These are phyloP conservation scores for Atta cephalotes DNA, from an alignment of 1,140 invertebrate genomes.

Conservation along the genomic window DNA sequence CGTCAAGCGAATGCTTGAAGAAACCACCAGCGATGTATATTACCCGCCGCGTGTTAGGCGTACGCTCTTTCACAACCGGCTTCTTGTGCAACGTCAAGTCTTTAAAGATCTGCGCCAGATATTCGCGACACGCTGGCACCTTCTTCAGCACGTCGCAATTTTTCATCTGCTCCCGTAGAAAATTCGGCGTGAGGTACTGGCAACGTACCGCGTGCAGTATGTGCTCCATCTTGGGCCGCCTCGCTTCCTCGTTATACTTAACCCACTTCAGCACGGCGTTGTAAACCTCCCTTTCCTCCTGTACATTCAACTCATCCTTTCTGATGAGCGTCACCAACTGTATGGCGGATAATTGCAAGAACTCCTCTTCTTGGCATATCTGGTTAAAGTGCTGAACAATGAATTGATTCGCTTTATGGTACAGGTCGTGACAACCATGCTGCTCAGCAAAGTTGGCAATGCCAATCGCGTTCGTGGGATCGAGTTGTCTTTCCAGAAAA, in stretches of 20 bases:
- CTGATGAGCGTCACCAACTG: slow-evolving; percentile 93
- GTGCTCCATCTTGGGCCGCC: slow-evolving; percentile 94
- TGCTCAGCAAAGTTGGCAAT: slow-evolving; percentile 97
- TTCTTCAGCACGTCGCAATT: slow-evolving; percentile 95
- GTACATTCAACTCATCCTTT: slow-evolving; percentile 95
- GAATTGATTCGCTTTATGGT: slow-evolving; percentile 94
- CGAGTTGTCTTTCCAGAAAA: slow-evolving; percentile 95
- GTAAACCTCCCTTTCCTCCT: slow-evolving; percentile 96
- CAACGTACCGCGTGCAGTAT: slow-evolving; percentile 95
- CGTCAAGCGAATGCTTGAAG: slow-evolving; percentile 93
- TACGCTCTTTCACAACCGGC: slow-evolving; percentile 92
- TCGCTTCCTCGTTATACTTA: slow-evolving; percentile 93
- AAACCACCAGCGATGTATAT: slow-evolving; percentile 97
- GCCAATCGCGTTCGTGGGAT: slow-evolving; percentile 97
- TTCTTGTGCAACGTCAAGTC: slow-evolving; percentile 94
- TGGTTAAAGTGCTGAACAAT: slow-evolving; percentile 96
- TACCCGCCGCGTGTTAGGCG: slow-evolving; percentile 94
- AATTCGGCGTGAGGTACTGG: slow-evolving; percentile 96
- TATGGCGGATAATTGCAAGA: slow-evolving; percentile 92
- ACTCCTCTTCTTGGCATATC: slow-evolving; percentile 96
- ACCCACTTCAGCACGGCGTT: slow-evolving; percentile 97
- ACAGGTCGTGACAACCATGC: slow-evolving; percentile 94
- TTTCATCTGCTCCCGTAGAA: slow-evolving; percentile 95
- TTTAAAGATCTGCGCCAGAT: slow-evolving; percentile 95
- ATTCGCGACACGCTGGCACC: slow-evolving; percentile 95